phyloP scores from a whole-genome alignment of 2,797 vertebrate genomes.

The Phataginus tricuspis region DNA sequence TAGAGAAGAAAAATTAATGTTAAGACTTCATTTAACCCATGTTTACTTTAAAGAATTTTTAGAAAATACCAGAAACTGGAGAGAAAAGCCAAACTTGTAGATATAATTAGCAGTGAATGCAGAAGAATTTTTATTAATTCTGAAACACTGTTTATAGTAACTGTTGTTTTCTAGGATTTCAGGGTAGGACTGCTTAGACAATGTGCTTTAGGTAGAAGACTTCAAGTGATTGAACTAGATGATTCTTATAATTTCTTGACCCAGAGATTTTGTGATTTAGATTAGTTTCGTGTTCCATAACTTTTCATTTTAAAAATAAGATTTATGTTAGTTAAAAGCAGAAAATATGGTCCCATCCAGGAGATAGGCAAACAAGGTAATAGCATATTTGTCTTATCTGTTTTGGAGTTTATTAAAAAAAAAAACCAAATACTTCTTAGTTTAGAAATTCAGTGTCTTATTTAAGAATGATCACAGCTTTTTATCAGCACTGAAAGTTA shows the following conservation, averaged over 20 bases:
- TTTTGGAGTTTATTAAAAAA: not conserved
- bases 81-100: not conserved
- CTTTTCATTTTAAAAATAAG: not conserved
- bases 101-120: not conserved
- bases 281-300: not conserved
- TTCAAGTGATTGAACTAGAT: not conserved
- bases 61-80: not conserved
- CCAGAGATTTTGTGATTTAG: not conserved
- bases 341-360: not conserved
- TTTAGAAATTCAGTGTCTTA: not conserved
- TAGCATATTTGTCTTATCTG: not conserved
- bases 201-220: not conserved
- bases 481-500: not conserved
- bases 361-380: not conserved
- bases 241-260: not conserved
- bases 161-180: not conserved
- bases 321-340: conserved; percentile 6
- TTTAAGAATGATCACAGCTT: not conserved
- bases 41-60: conserved; percentile 8
- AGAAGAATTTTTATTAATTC: not conserved
- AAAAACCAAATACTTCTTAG: not conserved
- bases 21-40: conserved; percentile 19
- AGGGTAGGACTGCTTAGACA: not conserved
- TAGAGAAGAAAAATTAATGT: not conserved
- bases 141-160: not conserved